Evolutionary conservation across 37 sponge, comb jelly and placozoan genomes (phyloP).

Genomic region (Spongilla lacustris): DNA sequence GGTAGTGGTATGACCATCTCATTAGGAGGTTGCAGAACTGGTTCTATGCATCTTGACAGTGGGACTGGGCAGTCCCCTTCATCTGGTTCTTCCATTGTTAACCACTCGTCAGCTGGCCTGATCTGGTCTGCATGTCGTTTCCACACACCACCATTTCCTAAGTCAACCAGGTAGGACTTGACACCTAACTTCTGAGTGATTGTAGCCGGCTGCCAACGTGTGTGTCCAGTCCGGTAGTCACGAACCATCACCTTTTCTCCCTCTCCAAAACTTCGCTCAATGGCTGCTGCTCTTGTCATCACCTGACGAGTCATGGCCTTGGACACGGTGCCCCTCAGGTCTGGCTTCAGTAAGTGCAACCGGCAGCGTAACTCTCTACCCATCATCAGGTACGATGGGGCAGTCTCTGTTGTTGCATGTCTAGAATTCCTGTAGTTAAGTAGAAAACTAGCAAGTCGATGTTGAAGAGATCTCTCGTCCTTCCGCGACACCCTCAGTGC

Average conservation of each 20-base stretch:
- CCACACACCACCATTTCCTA: conserved; percentile 7
- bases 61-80: neutral
- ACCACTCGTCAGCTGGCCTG: neutral
- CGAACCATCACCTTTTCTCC: conserved; percentile 2
- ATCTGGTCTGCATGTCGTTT: conserved; percentile 10
- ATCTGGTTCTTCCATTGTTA: neutral
- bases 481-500: no score
- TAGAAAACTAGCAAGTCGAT: conserved; percentile 8
- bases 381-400: neutral
- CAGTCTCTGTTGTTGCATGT: conserved; percentile 4
- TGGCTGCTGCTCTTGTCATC: neutral
- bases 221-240: neutral
- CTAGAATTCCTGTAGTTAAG: neutral
- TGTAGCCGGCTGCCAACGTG: conserved; percentile 6
- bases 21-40: neutral
- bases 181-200: conserved; percentile 7
- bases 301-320: neutral
- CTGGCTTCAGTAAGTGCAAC: neutral
- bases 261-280: conserved; percentile 4
- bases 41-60: neutral
- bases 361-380: conserved; percentile 1
- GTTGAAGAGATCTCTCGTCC: neutral
- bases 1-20: neutral
- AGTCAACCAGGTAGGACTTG: neutral
- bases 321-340: neutral